Conservation (phyloP, 2,797 vertebrate genomes). For the Schizopygopsis pylzovi region DNA sequence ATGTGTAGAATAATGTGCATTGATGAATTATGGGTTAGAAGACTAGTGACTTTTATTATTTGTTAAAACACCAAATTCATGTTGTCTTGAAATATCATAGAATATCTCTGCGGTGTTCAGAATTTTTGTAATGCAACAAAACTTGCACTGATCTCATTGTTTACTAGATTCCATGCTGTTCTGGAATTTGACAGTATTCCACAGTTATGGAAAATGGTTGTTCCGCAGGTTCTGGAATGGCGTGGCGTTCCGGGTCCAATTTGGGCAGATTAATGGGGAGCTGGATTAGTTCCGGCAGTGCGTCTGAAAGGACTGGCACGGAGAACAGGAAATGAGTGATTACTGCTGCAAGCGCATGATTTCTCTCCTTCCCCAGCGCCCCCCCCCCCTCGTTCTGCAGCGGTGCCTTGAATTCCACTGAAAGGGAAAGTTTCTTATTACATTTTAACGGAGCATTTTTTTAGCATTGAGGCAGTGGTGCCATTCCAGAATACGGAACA, state of each 20-base stretch:
- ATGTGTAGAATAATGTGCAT: no score
- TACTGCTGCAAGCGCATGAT: slow-evolving; percentile 64
- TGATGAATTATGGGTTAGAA: neutral
- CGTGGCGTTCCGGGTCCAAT: slow-evolving; percentile 60
- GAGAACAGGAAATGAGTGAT: slow-evolving; percentile 66
- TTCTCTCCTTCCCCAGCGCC: slow-evolving; percentile 37
- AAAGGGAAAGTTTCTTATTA: slow-evolving; percentile 44
- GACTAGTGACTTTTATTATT: neutral
- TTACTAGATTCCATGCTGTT: neutral
- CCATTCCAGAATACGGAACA: slow-evolving; percentile 17
- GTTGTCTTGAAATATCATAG: neutral
- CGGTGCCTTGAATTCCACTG: slow-evolving; percentile 33
- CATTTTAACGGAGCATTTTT: slow-evolving; percentile 37
- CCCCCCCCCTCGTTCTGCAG: slow-evolving; percentile 31
- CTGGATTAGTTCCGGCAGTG: slow-evolving; percentile 67
- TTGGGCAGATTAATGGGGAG: slow-evolving; percentile 67
- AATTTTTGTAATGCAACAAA: neutral
- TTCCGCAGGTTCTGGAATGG: slow-evolving; percentile 57
- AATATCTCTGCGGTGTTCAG: neutral
- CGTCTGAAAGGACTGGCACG: slow-evolving; percentile 64
- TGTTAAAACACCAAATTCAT: neutral
- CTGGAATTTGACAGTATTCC: slow-evolving; percentile 18
- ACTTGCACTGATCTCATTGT: neutral
- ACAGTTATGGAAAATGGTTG: slow-evolving; percentile 19
- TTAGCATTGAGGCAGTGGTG: neutral